These are phyloP conservation scores for Lepidurus apus DNA, from an alignment of 1,140 invertebrate species.

Conservation along the genomic window DNA sequence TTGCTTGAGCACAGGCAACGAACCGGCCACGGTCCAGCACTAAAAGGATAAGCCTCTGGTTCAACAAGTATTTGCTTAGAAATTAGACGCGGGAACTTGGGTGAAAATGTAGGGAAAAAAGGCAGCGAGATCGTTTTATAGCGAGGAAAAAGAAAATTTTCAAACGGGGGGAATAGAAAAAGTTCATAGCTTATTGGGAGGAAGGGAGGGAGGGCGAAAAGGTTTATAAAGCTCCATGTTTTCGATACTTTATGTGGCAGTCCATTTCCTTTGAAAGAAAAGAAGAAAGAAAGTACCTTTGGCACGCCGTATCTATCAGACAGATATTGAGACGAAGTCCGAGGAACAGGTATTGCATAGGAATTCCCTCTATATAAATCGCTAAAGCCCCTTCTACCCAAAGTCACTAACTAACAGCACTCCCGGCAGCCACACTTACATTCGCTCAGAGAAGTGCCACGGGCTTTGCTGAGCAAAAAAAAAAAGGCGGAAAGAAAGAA, in stretches of 20 bases:
- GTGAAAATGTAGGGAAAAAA: background rate
- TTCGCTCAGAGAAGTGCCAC: slow-evolving; percentile 9
- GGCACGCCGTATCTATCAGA: slow-evolving; percentile 1
- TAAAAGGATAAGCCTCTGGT: background rate
- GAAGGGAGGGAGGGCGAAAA: background rate
- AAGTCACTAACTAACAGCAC: slow-evolving; percentile 16
- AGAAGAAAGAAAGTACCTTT: slow-evolving; percentile 1
- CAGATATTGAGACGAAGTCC: slow-evolving; percentile 13
- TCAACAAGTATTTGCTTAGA: background rate
- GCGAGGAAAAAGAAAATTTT: background rate
- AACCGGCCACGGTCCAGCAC: background rate
- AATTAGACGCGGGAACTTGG: background rate
- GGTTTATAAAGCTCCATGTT: background rate
- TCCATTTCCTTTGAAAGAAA: slow-evolving; percentile 5
- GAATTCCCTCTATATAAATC: background rate
- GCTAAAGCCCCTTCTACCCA: background rate
- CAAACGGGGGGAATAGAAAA: background rate
- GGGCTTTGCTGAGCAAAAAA: background rate
- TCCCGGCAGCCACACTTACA: background rate
- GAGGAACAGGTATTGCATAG: slow-evolving; percentile 9
- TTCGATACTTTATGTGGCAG: slow-evolving; percentile 18
- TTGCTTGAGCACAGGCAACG: slow-evolving; percentile 1
- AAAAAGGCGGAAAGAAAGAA: background rate
- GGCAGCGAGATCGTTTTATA: slow-evolving; percentile 12
- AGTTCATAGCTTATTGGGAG: background rate